phyloP scores from a whole-genome alignment of 23 tunicate genomes.

The Botrylloides violaceus region DNA sequence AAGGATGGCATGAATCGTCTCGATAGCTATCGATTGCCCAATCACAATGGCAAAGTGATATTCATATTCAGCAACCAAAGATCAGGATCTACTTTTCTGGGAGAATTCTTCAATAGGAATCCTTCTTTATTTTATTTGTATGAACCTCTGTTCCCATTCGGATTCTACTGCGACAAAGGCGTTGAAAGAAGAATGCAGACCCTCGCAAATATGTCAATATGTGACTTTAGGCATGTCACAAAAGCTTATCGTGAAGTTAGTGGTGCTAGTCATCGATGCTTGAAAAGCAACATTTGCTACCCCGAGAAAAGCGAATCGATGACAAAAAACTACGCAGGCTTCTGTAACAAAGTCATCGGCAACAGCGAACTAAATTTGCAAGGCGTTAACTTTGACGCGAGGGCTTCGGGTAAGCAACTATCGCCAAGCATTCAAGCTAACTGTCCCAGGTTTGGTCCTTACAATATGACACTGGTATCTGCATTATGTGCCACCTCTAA shows the following conservation, averaged over 20 bases:
- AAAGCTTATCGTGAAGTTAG: slow-evolving; percentile 18
- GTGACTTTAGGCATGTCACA: slow-evolving; percentile 28
- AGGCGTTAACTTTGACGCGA: background rate
- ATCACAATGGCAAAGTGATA: slow-evolving; percentile 34
- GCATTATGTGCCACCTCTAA: slow-evolving; percentile 23
- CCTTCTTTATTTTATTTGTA: slow-evolving; percentile 51
- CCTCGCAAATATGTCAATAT: slow-evolving; percentile 23
- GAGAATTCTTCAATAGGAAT: slow-evolving; percentile 55
- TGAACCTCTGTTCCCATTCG: slow-evolving; percentile 81
- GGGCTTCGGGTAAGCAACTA: background rate
- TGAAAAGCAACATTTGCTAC: slow-evolving; percentile 40
- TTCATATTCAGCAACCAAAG: slow-evolving; percentile 56
- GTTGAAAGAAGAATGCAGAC: slow-evolving; percentile 25
- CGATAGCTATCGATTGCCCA: no score
- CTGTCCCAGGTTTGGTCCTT: background rate
- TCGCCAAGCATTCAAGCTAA: background rate
- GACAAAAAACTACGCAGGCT: slow-evolving; percentile 13
- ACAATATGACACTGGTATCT: slow-evolving; percentile 16
- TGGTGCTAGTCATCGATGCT: slow-evolving; percentile 24
- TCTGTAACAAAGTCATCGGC: background rate
- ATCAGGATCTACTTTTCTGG: slow-evolving; percentile 80
- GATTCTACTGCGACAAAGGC: slow-evolving; percentile 33
- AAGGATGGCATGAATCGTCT: no score
- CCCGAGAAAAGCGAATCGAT: slow-evolving; percentile 23
- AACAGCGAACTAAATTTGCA: no score